phyloP scores from a whole-genome alignment of 2,113 vertebrate genomes.

The Crocuta crocuta region DNA sequence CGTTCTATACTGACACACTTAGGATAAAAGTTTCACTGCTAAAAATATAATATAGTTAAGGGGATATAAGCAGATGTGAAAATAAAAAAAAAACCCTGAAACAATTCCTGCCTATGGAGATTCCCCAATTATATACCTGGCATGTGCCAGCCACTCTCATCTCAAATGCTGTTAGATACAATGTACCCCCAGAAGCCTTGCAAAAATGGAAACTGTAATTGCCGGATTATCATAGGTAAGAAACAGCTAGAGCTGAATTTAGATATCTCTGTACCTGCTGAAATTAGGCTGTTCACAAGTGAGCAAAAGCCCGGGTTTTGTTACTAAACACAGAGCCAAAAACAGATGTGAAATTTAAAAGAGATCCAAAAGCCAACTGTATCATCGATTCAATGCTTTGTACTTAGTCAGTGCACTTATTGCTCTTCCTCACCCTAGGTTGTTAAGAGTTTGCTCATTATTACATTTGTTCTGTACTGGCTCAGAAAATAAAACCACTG shows the following conservation, averaged over 20 bases:
- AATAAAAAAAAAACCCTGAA: too few relatives aligned
- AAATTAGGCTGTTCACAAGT: background rate
- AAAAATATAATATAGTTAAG: background rate
- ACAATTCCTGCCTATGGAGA: background rate
- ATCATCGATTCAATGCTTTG: background rate
- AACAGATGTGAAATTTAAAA: background rate
- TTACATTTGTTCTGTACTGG: conserved; percentile 36
- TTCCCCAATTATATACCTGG: background rate
- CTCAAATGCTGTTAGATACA: background rate
- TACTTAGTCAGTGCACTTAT: background rate
- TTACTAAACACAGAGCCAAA: background rate
- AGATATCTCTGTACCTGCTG: background rate
- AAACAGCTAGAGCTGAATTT: background rate
- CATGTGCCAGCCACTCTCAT: background rate
- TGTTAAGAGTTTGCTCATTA: conserved; percentile 26
- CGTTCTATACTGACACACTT: background rate
- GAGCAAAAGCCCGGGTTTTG: background rate
- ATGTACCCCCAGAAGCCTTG: background rate
- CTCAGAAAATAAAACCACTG: conserved; percentile 57
- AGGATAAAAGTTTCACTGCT: background rate
- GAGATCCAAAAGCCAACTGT: background rate
- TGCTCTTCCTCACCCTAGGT: background rate
- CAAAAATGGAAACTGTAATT: background rate
- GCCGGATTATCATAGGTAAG: background rate
- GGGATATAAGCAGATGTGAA: background rate